phyloP scores from a whole-genome alignment of 1,140 invertebrate species.

The Bombus breviceps region DNA sequence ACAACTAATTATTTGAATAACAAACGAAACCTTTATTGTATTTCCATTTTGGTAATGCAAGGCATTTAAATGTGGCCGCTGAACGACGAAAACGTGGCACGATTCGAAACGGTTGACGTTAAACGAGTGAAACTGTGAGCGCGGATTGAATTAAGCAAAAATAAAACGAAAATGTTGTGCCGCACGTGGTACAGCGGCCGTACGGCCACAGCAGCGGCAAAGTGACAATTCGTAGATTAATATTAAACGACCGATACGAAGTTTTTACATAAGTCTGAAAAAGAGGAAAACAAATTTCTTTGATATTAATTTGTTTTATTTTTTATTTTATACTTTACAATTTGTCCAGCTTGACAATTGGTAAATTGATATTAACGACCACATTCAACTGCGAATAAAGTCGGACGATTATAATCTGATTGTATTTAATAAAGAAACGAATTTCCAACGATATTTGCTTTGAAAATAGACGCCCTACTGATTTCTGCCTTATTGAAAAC shows the following conservation, averaged over 20 bases:
- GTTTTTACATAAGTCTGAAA: neutral
- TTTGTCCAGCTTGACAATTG: no score
- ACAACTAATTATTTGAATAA: neutral
- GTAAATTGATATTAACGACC: no score
- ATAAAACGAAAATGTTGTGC: neutral
- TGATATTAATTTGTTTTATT: no score
- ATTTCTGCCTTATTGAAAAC: neutral
- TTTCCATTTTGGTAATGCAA: neutral
- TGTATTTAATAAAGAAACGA: no score
- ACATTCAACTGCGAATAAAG: no score
- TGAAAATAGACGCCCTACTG: neutral
- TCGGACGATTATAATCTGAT: no score
- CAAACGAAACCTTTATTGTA: neutral
- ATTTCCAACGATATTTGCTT: neutral
- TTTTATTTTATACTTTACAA: no score
- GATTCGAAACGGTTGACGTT: neutral
- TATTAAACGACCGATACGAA: neutral
- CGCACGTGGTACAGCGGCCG: no score
- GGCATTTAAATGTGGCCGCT: neutral
- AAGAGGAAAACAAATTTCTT: neutral
- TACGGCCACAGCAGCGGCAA: accelerated
- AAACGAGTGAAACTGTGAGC: neutral
- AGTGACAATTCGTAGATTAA: neutral
- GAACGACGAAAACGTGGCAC: neutral
- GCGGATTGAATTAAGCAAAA: neutral